Conservation (phyloP, 2,113 vertebrate genomes). For the Callionymus lyra region DNA sequence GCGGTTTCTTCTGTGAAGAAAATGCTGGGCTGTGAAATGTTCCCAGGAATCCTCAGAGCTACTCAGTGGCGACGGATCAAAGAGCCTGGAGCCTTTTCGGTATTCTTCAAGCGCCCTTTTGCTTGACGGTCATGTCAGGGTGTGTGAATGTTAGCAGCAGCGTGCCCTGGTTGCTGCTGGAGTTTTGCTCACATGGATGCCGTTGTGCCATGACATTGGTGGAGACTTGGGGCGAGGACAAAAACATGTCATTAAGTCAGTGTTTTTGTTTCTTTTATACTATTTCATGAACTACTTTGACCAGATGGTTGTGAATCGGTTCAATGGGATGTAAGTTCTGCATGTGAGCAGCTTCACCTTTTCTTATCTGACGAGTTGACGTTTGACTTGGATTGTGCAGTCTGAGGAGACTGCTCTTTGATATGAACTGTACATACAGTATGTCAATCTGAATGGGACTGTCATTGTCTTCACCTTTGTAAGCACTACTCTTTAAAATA, state of each 20-base stretch:
- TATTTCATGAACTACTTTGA: constrained; percentile 65
- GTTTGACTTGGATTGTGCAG: constrained; percentile 55
- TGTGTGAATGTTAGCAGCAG: constrained; percentile 30
- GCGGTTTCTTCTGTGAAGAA: constrained; percentile 97
- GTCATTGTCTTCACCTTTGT: constrained; percentile 64
- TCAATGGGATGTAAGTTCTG: constrained; percentile 64
- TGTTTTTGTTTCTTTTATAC: constrained; percentile 51
- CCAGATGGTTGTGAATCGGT: constrained; percentile 46
- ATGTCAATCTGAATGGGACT: constrained; percentile 63
- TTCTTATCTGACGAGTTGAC: constrained; percentile 70
- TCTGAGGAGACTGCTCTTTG: constrained; percentile 50
- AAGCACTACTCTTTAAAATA: constrained; percentile 86
- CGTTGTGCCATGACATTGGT: constrained; percentile 27
- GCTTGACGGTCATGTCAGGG: constrained; percentile 32
- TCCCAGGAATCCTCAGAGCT: constrained; percentile 31
- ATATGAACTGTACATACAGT: constrained; percentile 70
- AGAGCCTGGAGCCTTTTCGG: constrained; percentile 44
- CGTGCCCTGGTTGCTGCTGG: constrained; percentile 46
- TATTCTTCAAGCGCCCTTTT: constrained; percentile 54
- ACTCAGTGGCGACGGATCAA: constrained; percentile 49
- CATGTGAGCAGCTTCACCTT: constrained; percentile 79
- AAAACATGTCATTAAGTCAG: constrained; percentile 44
- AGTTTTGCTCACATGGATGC: constrained; percentile 29
- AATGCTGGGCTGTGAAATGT: constrained; percentile 46
- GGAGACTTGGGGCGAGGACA: constrained; percentile 23